Conservation (phyloP, 2,113 vertebrate genomes). For the Tenebrosternarchus preto region DNA sequence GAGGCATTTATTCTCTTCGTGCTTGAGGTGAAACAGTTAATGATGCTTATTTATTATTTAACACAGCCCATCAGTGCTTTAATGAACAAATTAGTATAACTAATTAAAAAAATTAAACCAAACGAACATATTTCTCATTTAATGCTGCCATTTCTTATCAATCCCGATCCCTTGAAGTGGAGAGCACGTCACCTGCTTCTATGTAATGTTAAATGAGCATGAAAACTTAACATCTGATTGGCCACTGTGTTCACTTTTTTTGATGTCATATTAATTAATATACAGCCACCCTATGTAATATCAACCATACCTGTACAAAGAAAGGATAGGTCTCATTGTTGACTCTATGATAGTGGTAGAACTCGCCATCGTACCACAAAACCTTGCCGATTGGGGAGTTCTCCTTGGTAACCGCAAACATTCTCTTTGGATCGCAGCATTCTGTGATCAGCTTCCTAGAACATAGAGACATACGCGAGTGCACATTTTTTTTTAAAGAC, state of each 20-base stretch:
- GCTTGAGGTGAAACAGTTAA: background rate
- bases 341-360: conserved; percentile 89
- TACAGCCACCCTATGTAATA: background rate
- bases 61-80: background rate
- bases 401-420: conserved; percentile 90
- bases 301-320: conserved; percentile 83
- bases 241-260: background rate
- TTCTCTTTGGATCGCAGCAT: conserved; percentile 85
- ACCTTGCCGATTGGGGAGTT: conserved; percentile 91
- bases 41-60: background rate
- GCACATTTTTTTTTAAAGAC: background rate
- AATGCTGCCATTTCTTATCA: no score
- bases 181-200: no score
- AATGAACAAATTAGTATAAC: background rate
- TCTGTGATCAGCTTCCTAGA: conserved; percentile 85
- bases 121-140: background rate
- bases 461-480: background rate
- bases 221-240: background rate
- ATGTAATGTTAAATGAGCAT: background rate
- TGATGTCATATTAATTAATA: background rate
- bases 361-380: conserved; percentile 94
- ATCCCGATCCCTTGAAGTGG: no score
- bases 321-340: conserved; percentile 88
- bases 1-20: background rate
- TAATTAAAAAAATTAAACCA: background rate